Percentiles rank a stretch among this genome's conserved stretches.
phyloP scores from a whole-genome alignment of 2,888 invertebrate genomes.

The Branchellion lobata region DNA sequence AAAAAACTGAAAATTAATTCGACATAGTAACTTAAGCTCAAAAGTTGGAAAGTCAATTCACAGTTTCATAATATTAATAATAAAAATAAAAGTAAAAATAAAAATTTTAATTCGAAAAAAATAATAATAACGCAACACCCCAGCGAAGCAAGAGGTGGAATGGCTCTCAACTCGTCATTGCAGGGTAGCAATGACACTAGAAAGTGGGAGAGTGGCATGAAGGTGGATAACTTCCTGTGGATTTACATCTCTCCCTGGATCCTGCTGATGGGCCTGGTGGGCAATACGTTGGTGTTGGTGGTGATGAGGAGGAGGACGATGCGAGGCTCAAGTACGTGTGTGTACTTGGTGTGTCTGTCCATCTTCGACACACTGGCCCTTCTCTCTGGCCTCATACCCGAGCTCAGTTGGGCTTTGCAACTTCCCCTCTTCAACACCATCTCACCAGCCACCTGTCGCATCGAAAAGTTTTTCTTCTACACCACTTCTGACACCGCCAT shows the following conservation, averaged over 20 bases:
- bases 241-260: constrained; percentile 51
- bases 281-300: constrained; percentile 51
- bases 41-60: too few relatives aligned
- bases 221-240: constrained; percentile 49
- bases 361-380: constrained; percentile 51
- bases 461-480: constrained; percentile 58
- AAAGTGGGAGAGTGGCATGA: too few relatives aligned
- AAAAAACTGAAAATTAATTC: too few relatives aligned
- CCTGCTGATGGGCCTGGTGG: constrained; percentile 50
- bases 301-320: constrained; percentile 51
- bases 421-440: constrained; percentile 46
- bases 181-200: too few relatives aligned
- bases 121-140: too few relatives aligned
- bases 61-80: too few relatives aligned
- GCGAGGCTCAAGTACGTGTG: constrained; percentile 51
- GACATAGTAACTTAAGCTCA: too few relatives aligned
- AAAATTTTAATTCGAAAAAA: too few relatives aligned
- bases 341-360: constrained; percentile 52
- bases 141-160: too few relatives aligned
- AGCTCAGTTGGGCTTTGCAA: constrained; percentile 31
- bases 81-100: too few relatives aligned
- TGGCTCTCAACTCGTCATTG: too few relatives aligned
- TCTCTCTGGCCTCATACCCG: constrained; percentile 52
- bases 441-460: constrained; percentile 53
- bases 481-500: constrained; percentile 56